phyloP scores from a whole-genome alignment of 2,797 vertebrate genomes.

The Myotis daubentonii region DNA sequence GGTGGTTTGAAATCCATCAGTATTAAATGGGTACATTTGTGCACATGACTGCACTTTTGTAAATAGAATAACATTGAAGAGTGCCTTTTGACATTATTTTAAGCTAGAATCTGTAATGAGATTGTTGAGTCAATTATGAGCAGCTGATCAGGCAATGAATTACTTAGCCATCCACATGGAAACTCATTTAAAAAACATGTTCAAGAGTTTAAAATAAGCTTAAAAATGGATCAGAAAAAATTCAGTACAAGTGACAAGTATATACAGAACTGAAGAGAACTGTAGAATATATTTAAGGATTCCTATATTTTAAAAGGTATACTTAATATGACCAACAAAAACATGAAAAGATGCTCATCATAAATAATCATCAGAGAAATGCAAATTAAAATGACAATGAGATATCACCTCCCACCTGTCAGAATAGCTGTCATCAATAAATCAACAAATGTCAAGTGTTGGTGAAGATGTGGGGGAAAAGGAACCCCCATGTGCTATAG shows the following conservation, averaged over 20 bases:
- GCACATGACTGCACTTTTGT: neutral
- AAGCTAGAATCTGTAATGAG: neutral
- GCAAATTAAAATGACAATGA: neutral
- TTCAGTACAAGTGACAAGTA: neutral
- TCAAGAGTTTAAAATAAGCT: slow-evolving; percentile 52
- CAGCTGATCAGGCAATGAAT: slow-evolving; percentile 43
- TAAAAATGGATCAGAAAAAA: neutral
- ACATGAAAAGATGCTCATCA: neutral
- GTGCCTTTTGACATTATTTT: slow-evolving; percentile 28
- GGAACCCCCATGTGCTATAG: neutral
- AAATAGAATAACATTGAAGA: neutral
- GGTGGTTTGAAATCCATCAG: neutral
- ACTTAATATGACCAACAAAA: neutral
- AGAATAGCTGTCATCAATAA: neutral
- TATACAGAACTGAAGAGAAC: neutral
- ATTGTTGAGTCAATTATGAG: slow-evolving; percentile 26
- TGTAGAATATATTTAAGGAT: neutral
- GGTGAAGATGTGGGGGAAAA: neutral
- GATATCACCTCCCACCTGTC: neutral
- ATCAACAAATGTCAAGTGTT: neutral
- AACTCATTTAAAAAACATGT: slow-evolving; percentile 41
- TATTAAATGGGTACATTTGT: slow-evolving; percentile 19
- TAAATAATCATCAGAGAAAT: neutral
- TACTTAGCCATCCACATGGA: slow-evolving; percentile 36
- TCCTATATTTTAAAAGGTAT: neutral